Evolutionary conservation across 2,888 invertebrate species (phyloP), one percentile per base, ranked within the genome.

Genomic region (Trichacis sp.): DNA sequence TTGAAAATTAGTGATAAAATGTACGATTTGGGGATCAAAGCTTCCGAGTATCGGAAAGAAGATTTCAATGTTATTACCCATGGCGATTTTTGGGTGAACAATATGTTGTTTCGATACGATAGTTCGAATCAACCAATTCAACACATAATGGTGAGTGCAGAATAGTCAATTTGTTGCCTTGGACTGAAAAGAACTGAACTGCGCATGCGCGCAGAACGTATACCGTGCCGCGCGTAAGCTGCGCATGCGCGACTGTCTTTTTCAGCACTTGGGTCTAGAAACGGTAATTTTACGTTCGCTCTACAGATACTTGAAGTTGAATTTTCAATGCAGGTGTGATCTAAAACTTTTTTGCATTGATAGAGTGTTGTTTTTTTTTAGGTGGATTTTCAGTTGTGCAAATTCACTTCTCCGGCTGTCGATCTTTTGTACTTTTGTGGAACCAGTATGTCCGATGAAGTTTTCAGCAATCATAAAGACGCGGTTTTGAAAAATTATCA

Each of bases 361-460:
- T n/a, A n/a, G n/a, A n/a, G n/a, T 47, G 47, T 19, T 19, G 19
- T 2, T 47, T 48, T 40, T 46, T 60, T 85, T 0, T 73, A 87
- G 87, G 85, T 87, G 50, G 87, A 87, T 70, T 87, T 86, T 59
- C 87, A 87, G 79, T 57, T 86, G 64, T 79, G 81, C 49, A 56
- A 76, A 30, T 87, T 84, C 65, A 72, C 80, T 4, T 83, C 85
- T 38, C 86, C 86, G 6, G 85, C 83, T 1, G 62, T 85, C 17
- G 87, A 87, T 74, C 68, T 87, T 14, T 84, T 78, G 49, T 86
- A 87, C 67, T 86, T 87, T 64, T 72, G 85, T 12, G 80, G 81
- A 11, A 86, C 85, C 0, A 86, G 85, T 48, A 54, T 73, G 4
- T 52, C 60, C n/a, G 65, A 69, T 14, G 72, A 77, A 0, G 68